Evolutionary conservation across 2,113 vertebrate species (phyloP), one percentile per base, ranked within the genome.

Genomic region (Poecile atricapillus): DNA sequence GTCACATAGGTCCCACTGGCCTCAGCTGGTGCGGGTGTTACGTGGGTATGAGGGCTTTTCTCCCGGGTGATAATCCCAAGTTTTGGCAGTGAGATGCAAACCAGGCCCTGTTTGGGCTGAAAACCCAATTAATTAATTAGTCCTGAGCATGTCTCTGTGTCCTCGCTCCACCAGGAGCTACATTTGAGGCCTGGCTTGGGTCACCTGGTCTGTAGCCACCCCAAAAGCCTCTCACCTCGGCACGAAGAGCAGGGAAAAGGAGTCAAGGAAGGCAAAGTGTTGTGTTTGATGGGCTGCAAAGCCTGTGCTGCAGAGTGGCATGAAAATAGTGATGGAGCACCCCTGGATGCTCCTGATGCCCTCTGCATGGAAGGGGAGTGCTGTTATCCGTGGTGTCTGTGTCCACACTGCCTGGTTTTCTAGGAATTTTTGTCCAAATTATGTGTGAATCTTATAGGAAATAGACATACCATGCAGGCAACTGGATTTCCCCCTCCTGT

Each of bases 371-470:
- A 50, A 23, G 19, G 15, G n/a, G 47, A 60, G 14, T 0, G 0
- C 43, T 39, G 58, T 43, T 56, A 14, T 19, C 41, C 3, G 0
- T 1, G 15, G 75, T 33, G 78, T 37, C 81, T 58, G 44, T 5
- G 5, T 69, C 92, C 62, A 4, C 53, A 2, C 28, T 53, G 74
- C 74, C 83, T 2, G 5, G 5, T 35, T 81, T 87, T 71, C 58
- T 44, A 39, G 74, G 77, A 71, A 49, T 68, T 88, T 73, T 58
- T 83, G 80, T 93, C 79, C 79, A 74, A 86, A 70, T 86, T 35
- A 88, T 73, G 93, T 85, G 76, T 60, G 92, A 96, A 78, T 81
- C 3, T 53, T 5, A 11, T 41, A 89, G 92, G 91, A 94, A 93
- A 96, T 93, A 91, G 22, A 90, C 43, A 47, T 31, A 28, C 23